phyloP scores from a whole-genome alignment of 2,113 vertebrate species.

The Phylloscopus whistleri region DNA sequence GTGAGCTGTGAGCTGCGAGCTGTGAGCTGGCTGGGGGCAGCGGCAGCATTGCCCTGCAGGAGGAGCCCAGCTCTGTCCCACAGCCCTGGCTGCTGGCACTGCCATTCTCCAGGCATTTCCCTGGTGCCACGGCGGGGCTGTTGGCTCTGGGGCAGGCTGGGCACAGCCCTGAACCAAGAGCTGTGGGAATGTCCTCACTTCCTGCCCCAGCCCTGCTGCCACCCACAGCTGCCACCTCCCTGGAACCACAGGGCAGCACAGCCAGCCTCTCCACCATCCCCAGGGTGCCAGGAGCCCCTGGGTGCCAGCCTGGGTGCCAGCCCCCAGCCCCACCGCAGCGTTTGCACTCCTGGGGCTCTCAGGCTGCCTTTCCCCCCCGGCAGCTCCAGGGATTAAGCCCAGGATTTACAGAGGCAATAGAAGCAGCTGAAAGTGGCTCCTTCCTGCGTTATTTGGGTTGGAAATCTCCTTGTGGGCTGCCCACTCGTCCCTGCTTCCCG shows the following conservation, averaged over 20 bases:
- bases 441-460: neutral
- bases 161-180: neutral
- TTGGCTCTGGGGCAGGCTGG: neutral
- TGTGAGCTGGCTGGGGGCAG: rapidly evolving
- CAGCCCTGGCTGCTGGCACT: neutral
- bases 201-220: neutral
- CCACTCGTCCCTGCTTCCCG: neutral
- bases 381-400: rapidly evolving
- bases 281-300: too few relatives aligned
- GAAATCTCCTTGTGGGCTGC: neutral
- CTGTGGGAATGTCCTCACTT: rapidly evolving
- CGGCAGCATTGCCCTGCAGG: neutral
- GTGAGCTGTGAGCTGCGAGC: too few relatives aligned
- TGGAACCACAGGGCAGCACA: neutral
- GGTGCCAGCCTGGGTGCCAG: neutral
- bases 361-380: rapidly evolving
- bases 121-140: too few relatives aligned
- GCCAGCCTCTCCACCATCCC: neutral
- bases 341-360: rapidly evolving
- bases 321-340: rapidly evolving
- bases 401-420: neutral
- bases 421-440: neutral
- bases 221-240: neutral
- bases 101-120: too few relatives aligned
- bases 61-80: neutral